Base-by-base conservation (phyloP, 1,140 invertebrate species). In the Lepidurus apus region DNA sequence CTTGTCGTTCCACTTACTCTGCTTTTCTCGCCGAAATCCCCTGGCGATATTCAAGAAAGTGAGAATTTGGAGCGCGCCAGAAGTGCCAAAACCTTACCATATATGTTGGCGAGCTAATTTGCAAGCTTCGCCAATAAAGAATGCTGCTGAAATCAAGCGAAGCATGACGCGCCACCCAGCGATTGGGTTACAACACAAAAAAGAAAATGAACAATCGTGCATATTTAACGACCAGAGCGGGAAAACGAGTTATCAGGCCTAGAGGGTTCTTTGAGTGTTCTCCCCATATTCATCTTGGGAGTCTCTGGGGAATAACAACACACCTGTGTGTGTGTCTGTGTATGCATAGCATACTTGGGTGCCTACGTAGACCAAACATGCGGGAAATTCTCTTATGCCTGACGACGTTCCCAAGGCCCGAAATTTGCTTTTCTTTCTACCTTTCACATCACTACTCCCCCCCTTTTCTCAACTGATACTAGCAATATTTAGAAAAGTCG, bases 191-290 rank as follows among this genome's bases (percentile, higher is more conserved):
- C 21, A 65, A 21, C 17, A 65, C 13, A 47, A 65, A n/a, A 65
- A 65, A 65, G 21, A 65, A 21, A 65, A 65, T n/a, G 53, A 65
- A 65, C 34, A 34, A 3, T 34, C 34, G 34, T 21, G 53, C 8
- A 65, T 65, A 65, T 65, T 65, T 65, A 65, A 65, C 9, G 17
- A 21, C 53, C 2, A 17, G 53, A 65, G 53, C 13, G 21, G 53
- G 21, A 65, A 47, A 65, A 65, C 53, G 53, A 65, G 53, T 65
- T 65, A 65, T 65, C 53, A n/a, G 53, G n/a, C 53, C 53, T 65
- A 65, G 13, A 65, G 53, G 53, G 53, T 5, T 65, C 53, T 21
- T 65, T 9, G 53, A 65, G 53, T 21, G 6, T 21, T 65, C 53
- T 65, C 17, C 53, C 53, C 17, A 21, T 65, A 65, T 21, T 65